A percentile compares a stretch with the other conserved stretches of the same genome.
These are phyloP conservation scores for Papilio xuthus DNA, from an alignment of 1,140 invertebrate species.

Conservation along the genomic window DNA sequence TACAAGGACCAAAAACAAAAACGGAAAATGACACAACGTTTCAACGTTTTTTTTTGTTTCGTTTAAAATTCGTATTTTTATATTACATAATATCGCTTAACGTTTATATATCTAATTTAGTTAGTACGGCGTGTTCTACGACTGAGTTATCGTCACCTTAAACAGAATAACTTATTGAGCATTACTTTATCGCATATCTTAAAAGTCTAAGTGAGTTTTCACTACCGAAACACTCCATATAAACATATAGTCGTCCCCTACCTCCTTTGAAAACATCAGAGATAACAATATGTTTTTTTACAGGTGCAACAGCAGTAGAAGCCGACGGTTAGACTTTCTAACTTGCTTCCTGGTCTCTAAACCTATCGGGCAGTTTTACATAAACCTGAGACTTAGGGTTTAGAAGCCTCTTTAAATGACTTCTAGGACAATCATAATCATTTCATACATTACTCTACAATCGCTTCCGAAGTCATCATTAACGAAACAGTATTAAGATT, in stretches of 20 bases:
- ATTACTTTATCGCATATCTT: background rate
- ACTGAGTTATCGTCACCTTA: conserved; percentile 59
- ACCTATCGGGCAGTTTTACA: background rate
- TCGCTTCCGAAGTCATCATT: background rate
- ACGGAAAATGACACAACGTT: conserved; percentile 71
- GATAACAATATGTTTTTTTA: too few relatives aligned
- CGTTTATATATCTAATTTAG: conserved; percentile 68
- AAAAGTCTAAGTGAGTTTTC: background rate
- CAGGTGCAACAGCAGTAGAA: background rate
- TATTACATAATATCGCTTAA: conserved; percentile 79
- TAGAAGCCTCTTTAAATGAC: background rate
- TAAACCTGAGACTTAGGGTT: background rate
- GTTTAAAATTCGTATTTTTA: conserved; percentile 80
- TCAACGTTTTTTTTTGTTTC: conserved; percentile 68
- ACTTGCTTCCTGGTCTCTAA: background rate
- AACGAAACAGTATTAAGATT: background rate
- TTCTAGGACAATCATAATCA: background rate
- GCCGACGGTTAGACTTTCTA: background rate
- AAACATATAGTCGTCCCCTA: background rate
- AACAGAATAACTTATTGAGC: conserved; percentile 35
- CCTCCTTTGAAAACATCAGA: background rate
- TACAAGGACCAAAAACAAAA: conserved; percentile 78
- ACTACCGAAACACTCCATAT: background rate
- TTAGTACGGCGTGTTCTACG: conserved; percentile 61
- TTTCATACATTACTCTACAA: background rate